Evolutionary conservation across 2,888 invertebrate species (phyloP), one percentile per base, ranked within the genome.

Genomic region (Ichneumon xanthorius): DNA sequence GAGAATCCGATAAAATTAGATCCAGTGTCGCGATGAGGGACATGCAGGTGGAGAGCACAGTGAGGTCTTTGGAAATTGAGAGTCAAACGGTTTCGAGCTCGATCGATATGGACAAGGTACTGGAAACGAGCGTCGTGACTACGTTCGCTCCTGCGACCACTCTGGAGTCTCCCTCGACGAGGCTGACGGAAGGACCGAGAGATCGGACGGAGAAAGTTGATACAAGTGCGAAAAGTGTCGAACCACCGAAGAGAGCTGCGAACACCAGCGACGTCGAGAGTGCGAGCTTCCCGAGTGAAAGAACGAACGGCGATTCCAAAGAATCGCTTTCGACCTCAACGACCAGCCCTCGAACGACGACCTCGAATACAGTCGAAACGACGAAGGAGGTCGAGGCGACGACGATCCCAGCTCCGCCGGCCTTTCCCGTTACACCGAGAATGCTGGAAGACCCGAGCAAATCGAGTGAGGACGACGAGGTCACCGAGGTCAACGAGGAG

Each of bases 351-450:
- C 63, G 14, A 33, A 63, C 84, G 83, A 86, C 84, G 77, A 87
- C 86, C 22, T 85, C 84, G 50, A 63, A 73, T 50, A 61, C 65
- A 71, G 9, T 22, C 30, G 48, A 82, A 83, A 87, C 85, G 72
- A 87, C 85, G 37, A 80, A 88, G 70, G 58, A 80, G 55, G 73
- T 50, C 79, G 87, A 87, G 45, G 84, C 78, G 33, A 67, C 85
- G 53, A 83, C 75, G 61, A 75, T 77, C 11, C 85, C 61, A 53
- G 84, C 82, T 16, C 50, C 86, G 19, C 88, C 91, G 5, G 86
- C 88, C 58, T 92, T 91, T 73, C 90, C 92, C 48, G 91, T 91
- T 48, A 92, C 92, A 4, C 91, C 91, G 65, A 85, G 71, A n/a
- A 86, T 87, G 77, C n/a, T 86, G 68, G 65, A 82, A 50, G 85